Evolutionary conservation across 2,113 vertebrate species (phyloP).

Genomic region (Oreochromis niloticus): DNA sequence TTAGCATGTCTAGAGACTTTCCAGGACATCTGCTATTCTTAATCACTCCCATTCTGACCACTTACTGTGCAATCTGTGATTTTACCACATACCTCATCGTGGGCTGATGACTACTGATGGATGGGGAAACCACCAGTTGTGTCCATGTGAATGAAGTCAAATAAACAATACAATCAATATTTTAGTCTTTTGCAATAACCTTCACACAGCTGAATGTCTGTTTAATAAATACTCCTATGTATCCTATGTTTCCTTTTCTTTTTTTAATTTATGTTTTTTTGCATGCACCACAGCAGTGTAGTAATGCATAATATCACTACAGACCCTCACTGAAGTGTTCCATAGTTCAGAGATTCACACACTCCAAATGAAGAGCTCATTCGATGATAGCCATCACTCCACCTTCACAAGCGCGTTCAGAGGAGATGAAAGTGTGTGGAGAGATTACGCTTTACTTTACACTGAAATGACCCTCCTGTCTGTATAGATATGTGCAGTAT

Average conservation of each 20-base stretch:
- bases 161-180: background rate
- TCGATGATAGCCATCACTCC: background rate
- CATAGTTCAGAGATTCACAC: background rate
- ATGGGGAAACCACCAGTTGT: background rate
- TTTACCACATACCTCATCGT: background rate
- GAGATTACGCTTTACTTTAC: background rate
- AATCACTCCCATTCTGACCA: background rate
- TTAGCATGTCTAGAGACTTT: background rate
- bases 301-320: background rate
- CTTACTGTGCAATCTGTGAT: background rate
- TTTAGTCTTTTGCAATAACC: background rate
- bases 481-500: background rate
- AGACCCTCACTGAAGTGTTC: background rate
- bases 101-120: background rate
- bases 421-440: background rate
- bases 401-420: background rate
- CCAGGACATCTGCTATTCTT: background rate
- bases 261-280: background rate
- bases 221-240: accelerated
- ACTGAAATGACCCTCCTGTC: background rate
- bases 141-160: background rate
- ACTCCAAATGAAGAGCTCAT: background rate
- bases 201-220: background rate
- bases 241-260: background rate
- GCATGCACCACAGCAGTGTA: background rate